Percentiles rank a stretch among this genome's conserved stretches.
Conservation (phyloP, 92 coral and sea anemone genomes). For the Palythoa grandiflora region DNA sequence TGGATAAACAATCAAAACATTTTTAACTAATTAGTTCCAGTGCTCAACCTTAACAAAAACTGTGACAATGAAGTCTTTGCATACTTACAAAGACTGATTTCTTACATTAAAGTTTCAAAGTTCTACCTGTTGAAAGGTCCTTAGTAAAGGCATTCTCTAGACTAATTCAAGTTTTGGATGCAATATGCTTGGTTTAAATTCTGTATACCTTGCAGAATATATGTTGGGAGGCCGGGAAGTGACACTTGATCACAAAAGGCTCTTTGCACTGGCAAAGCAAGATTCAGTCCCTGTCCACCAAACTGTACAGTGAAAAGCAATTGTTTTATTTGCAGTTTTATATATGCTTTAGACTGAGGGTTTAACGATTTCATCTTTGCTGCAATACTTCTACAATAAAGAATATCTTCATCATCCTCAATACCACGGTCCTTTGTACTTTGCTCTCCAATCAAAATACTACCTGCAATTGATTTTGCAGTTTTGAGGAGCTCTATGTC, state of each 20-base stretch:
- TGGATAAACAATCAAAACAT: too few species aligned
- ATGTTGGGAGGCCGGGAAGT: conserved; percentile 11
- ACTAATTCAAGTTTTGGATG: conserved; percentile 31
- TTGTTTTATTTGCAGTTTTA: conserved; percentile 37
- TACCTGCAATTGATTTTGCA: conserved; percentile 45
- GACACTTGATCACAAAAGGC: conserved; percentile 7
- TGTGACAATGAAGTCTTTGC: not conserved
- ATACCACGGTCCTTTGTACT: conserved; percentile 25
- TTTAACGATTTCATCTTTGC: conserved; percentile 26
- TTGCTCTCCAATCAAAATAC: conserved; percentile 17
- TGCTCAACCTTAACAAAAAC: not conserved
- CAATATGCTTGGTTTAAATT: too few species aligned
- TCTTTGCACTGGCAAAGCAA: conserved; percentile 25
- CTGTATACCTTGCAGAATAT: not conserved
- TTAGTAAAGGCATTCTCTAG: conserved; percentile 14
- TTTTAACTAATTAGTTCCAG: too few species aligned
- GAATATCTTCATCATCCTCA: conserved; percentile 34
- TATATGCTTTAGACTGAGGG: conserved; percentile 25
- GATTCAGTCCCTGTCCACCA: conserved; percentile 18
- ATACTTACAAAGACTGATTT: not conserved
- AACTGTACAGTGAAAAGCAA: conserved; percentile 30
- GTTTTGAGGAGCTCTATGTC: not conserved
- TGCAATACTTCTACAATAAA: conserved; percentile 35
- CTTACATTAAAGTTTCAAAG: conserved; percentile 13
- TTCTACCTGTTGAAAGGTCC: not conserved